Base-by-base conservation (phyloP, 2,888 invertebrate species). In the Meta bourneti region DNA sequence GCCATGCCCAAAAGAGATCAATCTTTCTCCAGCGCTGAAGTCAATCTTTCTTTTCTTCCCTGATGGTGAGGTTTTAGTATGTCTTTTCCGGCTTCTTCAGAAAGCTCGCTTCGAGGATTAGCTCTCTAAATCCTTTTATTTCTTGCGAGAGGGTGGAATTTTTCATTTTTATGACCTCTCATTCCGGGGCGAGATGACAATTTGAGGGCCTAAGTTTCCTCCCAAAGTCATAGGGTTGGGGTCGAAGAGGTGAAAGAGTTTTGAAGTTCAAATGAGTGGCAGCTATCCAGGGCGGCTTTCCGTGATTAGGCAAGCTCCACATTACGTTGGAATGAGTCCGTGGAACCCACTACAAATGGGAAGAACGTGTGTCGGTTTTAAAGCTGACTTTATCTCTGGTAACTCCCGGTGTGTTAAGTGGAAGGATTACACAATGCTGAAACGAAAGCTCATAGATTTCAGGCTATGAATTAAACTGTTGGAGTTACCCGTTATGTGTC, bases 181-280 rank as follows among this genome's bases (percentile, higher is more conserved):
- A 61, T 16, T 61, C 61, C 11, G 61, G 13, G 61, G 1, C 61
- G 11, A 4, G 34, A 34, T 34, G 34, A 34, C 34, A 34, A 16
- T 61, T 61, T 16, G 16, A 61, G 16, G 16, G 61, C 61, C 61
- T 5, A 34, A 19, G 71, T 75, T 52, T 71, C 70, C 72, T 34
- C 34, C 49, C 78, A 71, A 78, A 72, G 84, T 72, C 71, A 89
- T 54, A 61, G 49, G 83, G 81, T 83, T 84, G 78, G 72, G 89
- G 78, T 51, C 71, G 61, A 89, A n/a, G 51, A 83, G 89, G 89
- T 89, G 78, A 89, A 61, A 84, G 49, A 84, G 74, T 84, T 75
- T 61, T 79, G 54, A 61, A 54, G 61, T 74, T 19, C 52, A 70
- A 82, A 72, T 72, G 82, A 82, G 71, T 82, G 71, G 20, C 82